Conservation (phyloP, 1,140 invertebrate genomes). For the Proctacanthus coquilletti region DNA sequence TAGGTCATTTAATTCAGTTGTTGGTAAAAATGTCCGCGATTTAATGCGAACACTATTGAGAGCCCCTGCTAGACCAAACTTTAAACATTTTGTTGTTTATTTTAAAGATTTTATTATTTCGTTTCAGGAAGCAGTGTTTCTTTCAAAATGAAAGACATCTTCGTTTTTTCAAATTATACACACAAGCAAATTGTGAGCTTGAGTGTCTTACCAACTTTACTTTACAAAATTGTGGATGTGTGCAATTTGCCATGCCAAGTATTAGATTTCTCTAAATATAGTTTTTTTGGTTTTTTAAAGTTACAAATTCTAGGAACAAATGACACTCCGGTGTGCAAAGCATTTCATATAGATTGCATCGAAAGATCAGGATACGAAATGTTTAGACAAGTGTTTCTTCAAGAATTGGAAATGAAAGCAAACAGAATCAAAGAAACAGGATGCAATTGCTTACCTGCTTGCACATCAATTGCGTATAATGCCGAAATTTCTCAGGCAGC, state of each 20-base stretch:
- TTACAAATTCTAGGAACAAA: slow-evolving; percentile 23
- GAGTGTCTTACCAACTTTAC: slow-evolving; percentile 51
- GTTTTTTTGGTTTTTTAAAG: slow-evolving; percentile 4
- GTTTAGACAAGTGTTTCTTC: slow-evolving; percentile 18
- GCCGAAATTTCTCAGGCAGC: slow-evolving; percentile 40
- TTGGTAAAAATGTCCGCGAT: no score
- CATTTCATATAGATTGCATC: slow-evolving; percentile 26
- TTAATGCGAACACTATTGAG: no score
- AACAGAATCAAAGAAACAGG: slow-evolving; percentile 18
- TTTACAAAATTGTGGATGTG: slow-evolving; percentile 35
- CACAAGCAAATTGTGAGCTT: slow-evolving; percentile 43
- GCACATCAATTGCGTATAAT: slow-evolving; percentile 40
- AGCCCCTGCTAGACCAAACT: no score
- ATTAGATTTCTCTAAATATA: slow-evolving; percentile 8
- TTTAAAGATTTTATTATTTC: no score
- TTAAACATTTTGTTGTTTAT: no score
- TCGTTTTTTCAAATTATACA: slow-evolving; percentile 37
- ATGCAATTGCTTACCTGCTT: slow-evolving; percentile 42
- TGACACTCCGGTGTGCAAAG: slow-evolving; percentile 30
- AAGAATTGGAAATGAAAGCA: slow-evolving; percentile 16
- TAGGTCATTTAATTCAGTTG: no score
- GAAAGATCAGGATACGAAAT: slow-evolving; percentile 26
- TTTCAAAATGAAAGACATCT: slow-evolving; percentile 38
- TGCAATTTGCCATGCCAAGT: slow-evolving; percentile 50
- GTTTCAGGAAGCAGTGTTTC: slow-evolving; percentile 37